Conservation (phyloP, 2,888 invertebrate genomes). For the Idaea biselata region DNA sequence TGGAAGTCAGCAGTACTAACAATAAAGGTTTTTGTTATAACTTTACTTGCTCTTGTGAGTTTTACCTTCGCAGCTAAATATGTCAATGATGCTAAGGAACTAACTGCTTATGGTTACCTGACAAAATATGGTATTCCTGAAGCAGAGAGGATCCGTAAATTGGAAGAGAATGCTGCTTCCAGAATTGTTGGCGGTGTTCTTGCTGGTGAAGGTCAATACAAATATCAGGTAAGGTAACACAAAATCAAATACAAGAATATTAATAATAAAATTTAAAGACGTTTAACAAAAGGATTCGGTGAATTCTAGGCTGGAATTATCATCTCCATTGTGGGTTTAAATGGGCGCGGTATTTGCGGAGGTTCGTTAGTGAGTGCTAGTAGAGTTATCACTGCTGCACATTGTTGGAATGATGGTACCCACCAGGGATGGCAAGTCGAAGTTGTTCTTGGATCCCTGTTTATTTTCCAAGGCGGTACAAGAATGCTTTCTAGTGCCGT, state of each 20-base stretch:
- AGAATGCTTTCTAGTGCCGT: slow-evolving; percentile 39
- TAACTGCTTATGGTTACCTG: slow-evolving; percentile 40
- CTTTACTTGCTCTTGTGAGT: slow-evolving; percentile 18
- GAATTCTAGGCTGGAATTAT: slow-evolving; percentile 41
- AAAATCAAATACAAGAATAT: neutral
- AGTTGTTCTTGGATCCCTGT: slow-evolving; percentile 50
- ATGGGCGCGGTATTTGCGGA: slow-evolving; percentile 44
- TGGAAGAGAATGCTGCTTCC: slow-evolving; percentile 32
- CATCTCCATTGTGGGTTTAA: slow-evolving; percentile 19
- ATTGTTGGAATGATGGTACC: slow-evolving; percentile 53
- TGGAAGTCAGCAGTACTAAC: slow-evolving; percentile 11
- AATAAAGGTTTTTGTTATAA: slow-evolving; percentile 30
- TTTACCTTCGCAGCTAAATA: slow-evolving; percentile 12
- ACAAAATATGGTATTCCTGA: slow-evolving; percentile 35
- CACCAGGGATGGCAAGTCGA: slow-evolving; percentile 45
- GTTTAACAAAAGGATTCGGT: neutral
- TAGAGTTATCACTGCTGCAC: slow-evolving; percentile 47
- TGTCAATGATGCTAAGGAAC: slow-evolving; percentile 18
- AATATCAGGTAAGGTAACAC: slow-evolving; percentile 35
- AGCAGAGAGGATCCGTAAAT: slow-evolving; percentile 37
- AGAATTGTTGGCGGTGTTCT: slow-evolving; percentile 46
- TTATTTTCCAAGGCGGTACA: slow-evolving; percentile 51
- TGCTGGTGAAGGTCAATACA: slow-evolving; percentile 37
- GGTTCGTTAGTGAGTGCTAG: slow-evolving; percentile 39
- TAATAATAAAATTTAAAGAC: neutral